Evolutionary conservation across 2,888 invertebrate genomes (phyloP).

Genomic region (Disparrhopalites patrizii): DNA sequence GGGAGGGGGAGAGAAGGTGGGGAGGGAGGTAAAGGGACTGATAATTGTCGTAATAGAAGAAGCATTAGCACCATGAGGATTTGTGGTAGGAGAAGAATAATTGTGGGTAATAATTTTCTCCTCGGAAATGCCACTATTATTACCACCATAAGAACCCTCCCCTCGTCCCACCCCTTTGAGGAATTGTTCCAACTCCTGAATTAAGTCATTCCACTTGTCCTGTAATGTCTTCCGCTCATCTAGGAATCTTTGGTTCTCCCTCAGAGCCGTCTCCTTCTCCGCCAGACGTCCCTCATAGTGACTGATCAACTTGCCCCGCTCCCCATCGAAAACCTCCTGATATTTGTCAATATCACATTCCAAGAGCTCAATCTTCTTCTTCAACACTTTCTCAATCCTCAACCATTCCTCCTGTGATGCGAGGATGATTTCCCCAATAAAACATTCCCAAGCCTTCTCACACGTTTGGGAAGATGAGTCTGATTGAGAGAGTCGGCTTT

Average conservation of each 20-base stretch:
- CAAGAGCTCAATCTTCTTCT: slow-evolving; percentile 42
- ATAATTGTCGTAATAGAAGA: background rate
- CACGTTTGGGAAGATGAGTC: slow-evolving; percentile 32
- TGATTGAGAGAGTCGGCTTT: background rate
- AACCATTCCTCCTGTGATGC: slow-evolving; percentile 38
- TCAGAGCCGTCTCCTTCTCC: slow-evolving; percentile 57
- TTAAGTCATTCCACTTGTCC: slow-evolving; percentile 45
- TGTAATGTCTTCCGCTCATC: slow-evolving; percentile 38
- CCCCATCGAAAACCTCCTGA: slow-evolving; percentile 39
- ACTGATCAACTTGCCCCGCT: slow-evolving; percentile 36
- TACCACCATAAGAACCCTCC: background rate
- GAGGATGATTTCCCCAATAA: slow-evolving; percentile 37
- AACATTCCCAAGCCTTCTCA: slow-evolving; percentile 35
- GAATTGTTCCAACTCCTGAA: slow-evolving; percentile 44
- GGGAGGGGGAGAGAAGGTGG: background rate
- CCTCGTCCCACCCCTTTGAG: slow-evolving; percentile 16
- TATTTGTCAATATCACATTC: slow-evolving; percentile 45
- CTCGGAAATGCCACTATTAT: background rate
- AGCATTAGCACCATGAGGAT: background rate
- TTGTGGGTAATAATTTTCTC: background rate
- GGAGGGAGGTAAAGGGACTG: background rate
- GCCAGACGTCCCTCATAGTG: slow-evolving; percentile 53
- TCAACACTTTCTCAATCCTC: slow-evolving; percentile 36
- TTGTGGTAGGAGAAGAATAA: background rate
- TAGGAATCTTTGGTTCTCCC: slow-evolving; percentile 50